These are phyloP conservation scores for Dicaeum eximium DNA, from an alignment of 2,113 vertebrate genomes.

Conservation along the genomic window DNA sequence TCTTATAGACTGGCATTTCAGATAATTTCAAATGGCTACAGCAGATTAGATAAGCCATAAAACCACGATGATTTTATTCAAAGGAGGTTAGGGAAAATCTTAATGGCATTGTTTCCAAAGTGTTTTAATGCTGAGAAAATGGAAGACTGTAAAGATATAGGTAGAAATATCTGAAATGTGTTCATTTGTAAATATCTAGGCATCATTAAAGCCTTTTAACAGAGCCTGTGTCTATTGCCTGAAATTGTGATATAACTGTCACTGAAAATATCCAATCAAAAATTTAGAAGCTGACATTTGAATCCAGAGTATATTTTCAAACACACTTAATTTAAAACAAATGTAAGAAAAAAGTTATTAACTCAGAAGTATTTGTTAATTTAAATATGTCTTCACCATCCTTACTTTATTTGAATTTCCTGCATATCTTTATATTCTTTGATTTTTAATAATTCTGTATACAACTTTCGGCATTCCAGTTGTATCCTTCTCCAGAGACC, in stretches of 20 bases:
- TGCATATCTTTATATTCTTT: conserved; percentile 41
- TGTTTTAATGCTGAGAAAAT: neutral
- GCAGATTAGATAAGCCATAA: neutral
- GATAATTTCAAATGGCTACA: neutral
- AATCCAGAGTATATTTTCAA: neutral
- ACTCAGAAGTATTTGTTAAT: neutral
- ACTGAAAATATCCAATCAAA: neutral
- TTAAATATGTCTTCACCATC: neutral
- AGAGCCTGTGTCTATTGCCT: neutral
- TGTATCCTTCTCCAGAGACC: conserved; percentile 69
- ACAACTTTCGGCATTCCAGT: conserved; percentile 65
- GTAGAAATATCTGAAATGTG: neutral
- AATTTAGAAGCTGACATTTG: neutral
- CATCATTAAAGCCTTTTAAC: neutral
- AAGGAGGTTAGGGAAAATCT: neutral
- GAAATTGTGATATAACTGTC: neutral
- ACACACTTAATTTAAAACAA: neutral
- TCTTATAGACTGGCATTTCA: neutral
- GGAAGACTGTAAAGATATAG: neutral
- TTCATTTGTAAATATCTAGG: neutral
- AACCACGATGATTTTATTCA: neutral
- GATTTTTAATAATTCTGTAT: conserved; percentile 63
- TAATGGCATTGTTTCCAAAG: neutral
- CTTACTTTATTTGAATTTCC: conserved; percentile 64
- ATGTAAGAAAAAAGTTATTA: neutral